A percentile compares a stretch with the other conserved stretches of the same genome.
phyloP scores from a whole-genome alignment of 2,888 invertebrate genomes.

The Napeogenes inachia region DNA sequence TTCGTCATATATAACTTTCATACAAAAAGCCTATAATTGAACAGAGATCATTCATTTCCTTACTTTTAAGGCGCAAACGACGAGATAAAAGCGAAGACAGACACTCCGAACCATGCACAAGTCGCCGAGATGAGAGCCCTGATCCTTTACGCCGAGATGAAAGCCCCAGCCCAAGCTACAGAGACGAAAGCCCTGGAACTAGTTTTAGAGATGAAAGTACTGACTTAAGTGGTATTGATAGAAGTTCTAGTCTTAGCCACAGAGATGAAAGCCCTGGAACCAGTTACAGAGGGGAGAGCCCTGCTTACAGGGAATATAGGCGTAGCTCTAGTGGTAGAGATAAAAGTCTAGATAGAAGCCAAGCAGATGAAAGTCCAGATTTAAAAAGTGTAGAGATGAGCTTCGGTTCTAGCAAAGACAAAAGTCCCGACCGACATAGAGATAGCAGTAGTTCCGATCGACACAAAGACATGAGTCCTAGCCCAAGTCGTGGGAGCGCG shows the following conservation, averaged over 20 bases:
- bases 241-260: conserved; percentile 16
- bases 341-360: conserved; percentile 10
- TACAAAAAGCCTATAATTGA: not conserved
- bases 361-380: conserved; percentile 13
- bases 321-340: conserved; percentile 8
- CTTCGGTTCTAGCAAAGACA: conserved; percentile 1
- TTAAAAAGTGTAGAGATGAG: conserved; percentile 4
- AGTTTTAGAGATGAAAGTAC: conserved; percentile 20
- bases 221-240: conserved; percentile 13
- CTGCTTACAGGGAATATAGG: conserved; percentile 10
- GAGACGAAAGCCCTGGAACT: conserved; percentile 16
- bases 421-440: not conserved
- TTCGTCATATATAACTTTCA: no score
- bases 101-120: conserved; percentile 10
- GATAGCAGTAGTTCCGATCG: conserved; percentile 4
- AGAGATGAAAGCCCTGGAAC: conserved; percentile 15
- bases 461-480: conserved; percentile 1
- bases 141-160: conserved; percentile 6
- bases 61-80: conserved; percentile 5
- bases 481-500: conserved; percentile 2
- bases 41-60: not conserved
- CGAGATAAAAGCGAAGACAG: conserved; percentile 10
- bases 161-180: conserved; percentile 17
- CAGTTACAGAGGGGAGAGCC: conserved; percentile 19
- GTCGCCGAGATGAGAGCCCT: conserved; percentile 5